Base-by-base conservation (phyloP, 2,113 vertebrate genomes). In the Xiphophorus maculatus region DNA sequence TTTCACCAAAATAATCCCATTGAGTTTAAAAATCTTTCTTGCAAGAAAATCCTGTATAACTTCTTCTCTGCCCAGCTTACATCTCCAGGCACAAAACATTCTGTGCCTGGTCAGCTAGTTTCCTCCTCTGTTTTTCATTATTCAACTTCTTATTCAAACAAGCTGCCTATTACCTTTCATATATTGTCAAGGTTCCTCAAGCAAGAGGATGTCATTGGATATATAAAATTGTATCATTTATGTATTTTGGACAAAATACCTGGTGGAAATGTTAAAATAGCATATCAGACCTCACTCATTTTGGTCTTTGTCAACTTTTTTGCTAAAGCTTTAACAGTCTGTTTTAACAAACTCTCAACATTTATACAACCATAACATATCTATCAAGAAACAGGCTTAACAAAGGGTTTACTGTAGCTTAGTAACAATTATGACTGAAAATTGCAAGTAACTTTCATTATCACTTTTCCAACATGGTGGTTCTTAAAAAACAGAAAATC, bases 401-500 rank as follows among this genome's bases (percentile, higher is more conserved):
- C 6, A 22, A 54, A 48, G 17, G 15, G 17, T 48, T 48, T 48
- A 3, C 51, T n/a, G 51, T 58, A n/a, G 25, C 25, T 58, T 19
- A 51, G 48, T 22, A 25, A 51, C 17, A 51, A 25, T 51, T 19
- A 51, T 25, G 48, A 51, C 48, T 25, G 48, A 22, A 19, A 22
- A 58, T 58, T 58, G 51, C 25, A 25, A n/a, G n/a, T 63, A 8
- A 27, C 19, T 66, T 60, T 69, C 27, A 27, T 66, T 32, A 19
- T 58, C 29, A 30, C 25, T 67, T 48, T 73, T 44, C 19, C 60
- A n/a, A 1, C 1, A 17, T 17, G 4, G 44, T 48, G 15, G 44
- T 48, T 5, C 44, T 48, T 44, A 44, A 15, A 76, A 60, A 71
- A 60, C 22, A 65, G 35, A 66, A 40, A 79, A 22, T 27, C 63